Percentiles rank a stretch among this genome's conserved stretches.
Evolutionary conservation across 2,888 invertebrate genomes (phyloP).

Genomic region (Nemurella pictetii): DNA sequence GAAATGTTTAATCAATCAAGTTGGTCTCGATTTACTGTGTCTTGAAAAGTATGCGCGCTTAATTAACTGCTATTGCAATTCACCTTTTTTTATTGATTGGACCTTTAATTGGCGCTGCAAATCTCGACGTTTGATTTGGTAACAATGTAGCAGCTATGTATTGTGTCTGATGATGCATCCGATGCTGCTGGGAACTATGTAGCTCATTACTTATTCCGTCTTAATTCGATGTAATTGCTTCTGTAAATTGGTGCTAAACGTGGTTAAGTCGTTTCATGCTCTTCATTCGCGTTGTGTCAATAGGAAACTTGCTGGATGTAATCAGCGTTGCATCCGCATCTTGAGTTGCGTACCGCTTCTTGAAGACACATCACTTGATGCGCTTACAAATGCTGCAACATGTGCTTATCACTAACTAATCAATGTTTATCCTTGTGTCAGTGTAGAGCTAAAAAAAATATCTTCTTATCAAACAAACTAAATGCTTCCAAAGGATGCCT

Average conservation of each 20-base stretch:
- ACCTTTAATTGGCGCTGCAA: background rate
- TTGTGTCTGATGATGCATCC: background rate
- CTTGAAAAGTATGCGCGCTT: background rate
- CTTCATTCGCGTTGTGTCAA: background rate
- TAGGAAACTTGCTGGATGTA: background rate
- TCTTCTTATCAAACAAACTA: background rate
- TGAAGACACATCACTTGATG: background rate
- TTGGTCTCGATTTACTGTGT: background rate
- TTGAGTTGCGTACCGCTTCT: background rate
- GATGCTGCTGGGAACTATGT: background rate
- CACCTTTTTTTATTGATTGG: background rate
- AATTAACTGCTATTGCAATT: background rate
- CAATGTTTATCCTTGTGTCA: background rate
- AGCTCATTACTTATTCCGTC: too few species aligned
- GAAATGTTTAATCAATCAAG: background rate
- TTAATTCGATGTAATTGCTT: background rate
- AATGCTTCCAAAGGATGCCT: background rate
- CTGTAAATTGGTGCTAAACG: background rate
- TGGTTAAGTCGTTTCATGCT: background rate
- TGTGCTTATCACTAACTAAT: background rate
- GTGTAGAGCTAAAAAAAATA: background rate
- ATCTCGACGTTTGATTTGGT: background rate
- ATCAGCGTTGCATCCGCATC: background rate
- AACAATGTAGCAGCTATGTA: background rate
- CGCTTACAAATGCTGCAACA: background rate